These are phyloP conservation scores for Blomia tropicalis DNA, from an alignment of 2,888 invertebrate genomes.

Conservation along the genomic window DNA sequence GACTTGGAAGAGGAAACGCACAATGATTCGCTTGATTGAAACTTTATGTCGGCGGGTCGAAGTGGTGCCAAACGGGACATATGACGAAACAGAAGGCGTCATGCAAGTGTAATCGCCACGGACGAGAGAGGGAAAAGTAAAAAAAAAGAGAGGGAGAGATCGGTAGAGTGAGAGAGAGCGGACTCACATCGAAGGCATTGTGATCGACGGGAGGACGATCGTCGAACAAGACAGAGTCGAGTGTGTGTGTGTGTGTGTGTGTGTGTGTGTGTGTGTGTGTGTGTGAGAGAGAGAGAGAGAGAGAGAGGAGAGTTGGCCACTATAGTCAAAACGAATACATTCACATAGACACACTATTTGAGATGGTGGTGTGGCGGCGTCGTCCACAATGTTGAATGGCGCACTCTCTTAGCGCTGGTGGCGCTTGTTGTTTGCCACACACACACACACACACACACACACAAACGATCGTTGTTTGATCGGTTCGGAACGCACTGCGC, in stretches of 20 bases:
- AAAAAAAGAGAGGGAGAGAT: not conserved
- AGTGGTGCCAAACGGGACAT: not conserved
- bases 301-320: not conserved
- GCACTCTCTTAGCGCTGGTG: not conserved
- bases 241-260: no score
- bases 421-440: not conserved
- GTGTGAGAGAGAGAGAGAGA: no score
- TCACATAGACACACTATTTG: no score
- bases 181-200: no score
- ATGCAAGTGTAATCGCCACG: no score
- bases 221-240: not conserved
- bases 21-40: no score
- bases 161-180: not conserved
- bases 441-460: not conserved
- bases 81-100: not conserved
- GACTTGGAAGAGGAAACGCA: no score
- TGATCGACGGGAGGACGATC: not conserved
- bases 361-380: not conserved
- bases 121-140: not conserved
- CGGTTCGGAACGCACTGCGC: not conserved
- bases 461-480: no score
- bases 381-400: not conserved
- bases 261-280: no score
- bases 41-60: no score
- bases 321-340: not conserved